A percentile compares a stretch with the other conserved stretches of the same genome.
These are phyloP conservation scores for Endomychus coccineus DNA, from an alignment of 2,888 invertebrate species.

Conservation along the genomic window DNA sequence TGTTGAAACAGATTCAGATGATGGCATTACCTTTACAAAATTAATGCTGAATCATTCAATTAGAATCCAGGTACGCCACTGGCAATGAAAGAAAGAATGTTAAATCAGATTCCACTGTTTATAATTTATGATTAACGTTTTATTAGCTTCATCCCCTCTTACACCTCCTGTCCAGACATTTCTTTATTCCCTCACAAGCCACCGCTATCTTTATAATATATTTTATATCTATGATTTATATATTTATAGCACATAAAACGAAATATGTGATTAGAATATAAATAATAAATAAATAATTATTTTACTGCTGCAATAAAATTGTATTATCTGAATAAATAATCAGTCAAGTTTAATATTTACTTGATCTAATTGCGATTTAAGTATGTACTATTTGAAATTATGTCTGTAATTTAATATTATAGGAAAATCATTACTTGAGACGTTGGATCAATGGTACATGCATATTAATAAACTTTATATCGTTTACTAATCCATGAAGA, in stretches of 20 bases:
- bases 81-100: conserved; percentile 12
- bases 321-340: conserved; percentile 12
- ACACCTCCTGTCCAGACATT: conserved; percentile 19
- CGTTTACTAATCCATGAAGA: too few species aligned
- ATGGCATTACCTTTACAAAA: too few species aligned
- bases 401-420: too few species aligned
- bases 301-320: conserved; percentile 18
- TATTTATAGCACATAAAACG: conserved; percentile 34
- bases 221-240: conserved; percentile 31
- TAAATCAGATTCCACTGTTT: conserved; percentile 27
- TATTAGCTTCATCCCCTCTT: conserved; percentile 30
- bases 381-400: too few species aligned
- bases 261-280: conserved; percentile 37
- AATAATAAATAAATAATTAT: conserved; percentile 37
- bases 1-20: too few species aligned
- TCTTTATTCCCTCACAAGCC: conserved; percentile 30
- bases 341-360: too few species aligned
- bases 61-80: conserved; percentile 24
- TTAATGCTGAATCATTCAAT: too few species aligned
- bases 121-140: conserved; percentile 36
- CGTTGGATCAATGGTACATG: too few species aligned
- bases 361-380: too few species aligned
- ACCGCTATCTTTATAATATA: conserved; percentile 34
- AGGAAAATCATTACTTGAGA: too few species aligned
- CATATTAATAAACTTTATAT: too few species aligned